Evolutionary conservation across 2,797 vertebrate genomes (phyloP).

Genomic region (Peromyscus eremicus): DNA sequence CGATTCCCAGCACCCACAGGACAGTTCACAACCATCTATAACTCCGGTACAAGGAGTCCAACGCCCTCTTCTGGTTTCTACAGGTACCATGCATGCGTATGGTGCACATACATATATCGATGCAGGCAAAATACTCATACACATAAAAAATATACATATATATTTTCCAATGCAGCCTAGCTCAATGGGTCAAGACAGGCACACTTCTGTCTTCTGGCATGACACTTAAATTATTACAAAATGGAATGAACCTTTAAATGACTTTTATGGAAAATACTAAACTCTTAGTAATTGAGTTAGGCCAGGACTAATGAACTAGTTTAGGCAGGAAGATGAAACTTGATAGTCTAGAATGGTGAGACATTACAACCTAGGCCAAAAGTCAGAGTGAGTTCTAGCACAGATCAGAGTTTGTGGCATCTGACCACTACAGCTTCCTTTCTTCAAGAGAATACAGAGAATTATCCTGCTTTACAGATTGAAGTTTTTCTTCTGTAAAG

Average conservation of each 20-base stretch:
- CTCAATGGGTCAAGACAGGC: background rate
- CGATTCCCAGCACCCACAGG: background rate
- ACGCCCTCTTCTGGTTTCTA: background rate
- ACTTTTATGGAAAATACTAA: conserved; percentile 48
- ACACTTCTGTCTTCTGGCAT: background rate
- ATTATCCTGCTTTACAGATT: background rate
- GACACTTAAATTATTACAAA: conserved; percentile 24
- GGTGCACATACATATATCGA: background rate
- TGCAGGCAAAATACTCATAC: background rate
- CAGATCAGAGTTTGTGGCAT: background rate
- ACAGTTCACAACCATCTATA: background rate
- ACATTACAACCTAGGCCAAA: background rate
- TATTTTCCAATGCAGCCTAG: background rate
- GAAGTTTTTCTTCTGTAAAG: background rate
- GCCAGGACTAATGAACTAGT: background rate
- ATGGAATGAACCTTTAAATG: conserved; percentile 10
- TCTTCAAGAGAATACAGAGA: background rate
- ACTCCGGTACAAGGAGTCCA: background rate
- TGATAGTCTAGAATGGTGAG: background rate
- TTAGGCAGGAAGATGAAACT: background rate
- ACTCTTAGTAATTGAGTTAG: background rate
- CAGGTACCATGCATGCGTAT: background rate
- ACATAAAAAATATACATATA: too few relatives aligned
- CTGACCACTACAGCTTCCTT: background rate
- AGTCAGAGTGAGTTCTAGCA: background rate